Percentiles rank a stretch among this genome's conserved stretches.
These are phyloP conservation scores for Dicycla oo DNA, from an alignment of 2,888 invertebrate species.

Conservation along the genomic window DNA sequence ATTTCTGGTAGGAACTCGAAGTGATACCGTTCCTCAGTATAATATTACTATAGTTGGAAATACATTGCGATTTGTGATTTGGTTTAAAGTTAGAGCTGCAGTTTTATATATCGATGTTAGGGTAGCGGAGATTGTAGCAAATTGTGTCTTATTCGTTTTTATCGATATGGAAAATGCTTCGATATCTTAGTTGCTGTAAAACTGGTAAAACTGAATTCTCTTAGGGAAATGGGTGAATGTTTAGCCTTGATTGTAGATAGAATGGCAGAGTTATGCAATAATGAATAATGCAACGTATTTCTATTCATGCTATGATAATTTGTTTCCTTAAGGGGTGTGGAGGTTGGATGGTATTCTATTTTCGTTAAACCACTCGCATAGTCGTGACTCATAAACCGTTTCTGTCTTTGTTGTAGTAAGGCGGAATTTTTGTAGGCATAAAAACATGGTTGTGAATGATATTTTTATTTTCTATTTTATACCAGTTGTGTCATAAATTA, in stretches of 20 bases:
- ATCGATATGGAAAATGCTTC: not conserved
- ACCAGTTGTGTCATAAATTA: not conserved
- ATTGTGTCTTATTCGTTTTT: slow-evolving; percentile 23
- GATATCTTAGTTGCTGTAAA: not conserved
- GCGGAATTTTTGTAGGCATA: not conserved
- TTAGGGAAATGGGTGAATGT: slow-evolving; percentile 1
- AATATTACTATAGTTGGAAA: slow-evolving; percentile 44
- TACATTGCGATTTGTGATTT: slow-evolving; percentile 47
- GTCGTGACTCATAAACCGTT: slow-evolving; percentile 6
- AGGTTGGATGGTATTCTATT: slow-evolving; percentile 28
- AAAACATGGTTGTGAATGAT: not conserved
- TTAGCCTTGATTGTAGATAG: slow-evolving; percentile 11
- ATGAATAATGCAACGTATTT: slow-evolving; percentile 52
- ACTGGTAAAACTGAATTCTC: slow-evolving; percentile 1
- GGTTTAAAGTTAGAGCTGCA: slow-evolving; percentile 17
- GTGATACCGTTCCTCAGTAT: slow-evolving; percentile 46
- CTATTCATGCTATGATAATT: slow-evolving; percentile 54
- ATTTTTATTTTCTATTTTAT: not conserved
- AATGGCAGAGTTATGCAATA: slow-evolving; percentile 28
- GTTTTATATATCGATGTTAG: slow-evolving; percentile 32
- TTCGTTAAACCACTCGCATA: slow-evolving; percentile 18
- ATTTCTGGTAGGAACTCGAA: slow-evolving; percentile 38
- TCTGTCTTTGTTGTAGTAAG: not conserved
- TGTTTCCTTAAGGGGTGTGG: slow-evolving; percentile 30
- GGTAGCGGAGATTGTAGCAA: slow-evolving; percentile 2